Conservation (phyloP, 2,888 invertebrate species). For the Galerucella calmariensis region DNA sequence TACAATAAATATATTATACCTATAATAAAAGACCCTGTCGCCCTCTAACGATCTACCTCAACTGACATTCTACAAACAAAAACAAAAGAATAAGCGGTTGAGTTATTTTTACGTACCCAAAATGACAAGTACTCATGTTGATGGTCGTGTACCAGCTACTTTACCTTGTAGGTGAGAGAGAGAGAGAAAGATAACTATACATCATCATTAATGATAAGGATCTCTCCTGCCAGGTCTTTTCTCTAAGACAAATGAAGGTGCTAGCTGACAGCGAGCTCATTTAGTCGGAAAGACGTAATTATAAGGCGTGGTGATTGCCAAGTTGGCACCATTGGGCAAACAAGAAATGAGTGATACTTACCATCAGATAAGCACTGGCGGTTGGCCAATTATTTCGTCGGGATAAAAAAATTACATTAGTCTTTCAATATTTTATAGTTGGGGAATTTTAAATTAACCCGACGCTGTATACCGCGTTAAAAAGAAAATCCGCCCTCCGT, state of each 20-base stretch:
- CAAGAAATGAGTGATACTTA: conserved; percentile 51
- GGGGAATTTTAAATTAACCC: neutral
- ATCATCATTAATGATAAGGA: conserved; percentile 64
- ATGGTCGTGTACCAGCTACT: conserved; percentile 57
- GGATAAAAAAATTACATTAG: conserved; percentile 4
- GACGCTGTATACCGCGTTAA: neutral
- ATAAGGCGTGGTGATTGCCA: conserved; percentile 64
- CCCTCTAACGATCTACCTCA: neutral
- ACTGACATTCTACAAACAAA: neutral
- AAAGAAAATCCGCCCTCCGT: neutral
- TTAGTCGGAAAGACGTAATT: conserved; percentile 68
- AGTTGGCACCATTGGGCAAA: conserved; percentile 59
- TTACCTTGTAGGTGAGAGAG: conserved; percentile 52
- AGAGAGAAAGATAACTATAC: conserved; percentile 49
- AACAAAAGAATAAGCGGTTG: conserved; percentile 47
- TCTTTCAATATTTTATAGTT: too few relatives aligned
- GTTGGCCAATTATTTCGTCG: conserved; percentile 11
- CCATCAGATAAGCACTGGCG: conserved; percentile 37
- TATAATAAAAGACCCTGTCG: neutral
- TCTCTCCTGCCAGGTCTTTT: conserved; percentile 55
- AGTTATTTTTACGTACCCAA: conserved; percentile 59
- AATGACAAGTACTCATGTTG: conserved; percentile 60
- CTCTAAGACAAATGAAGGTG: conserved; percentile 67
- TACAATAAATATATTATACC: too few relatives aligned
- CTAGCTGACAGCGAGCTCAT: conserved; percentile 66